Evolutionary conservation across 2,113 vertebrate species (phyloP), one percentile per base, ranked within the genome.

Genomic region (Merops nubicus): DNA sequence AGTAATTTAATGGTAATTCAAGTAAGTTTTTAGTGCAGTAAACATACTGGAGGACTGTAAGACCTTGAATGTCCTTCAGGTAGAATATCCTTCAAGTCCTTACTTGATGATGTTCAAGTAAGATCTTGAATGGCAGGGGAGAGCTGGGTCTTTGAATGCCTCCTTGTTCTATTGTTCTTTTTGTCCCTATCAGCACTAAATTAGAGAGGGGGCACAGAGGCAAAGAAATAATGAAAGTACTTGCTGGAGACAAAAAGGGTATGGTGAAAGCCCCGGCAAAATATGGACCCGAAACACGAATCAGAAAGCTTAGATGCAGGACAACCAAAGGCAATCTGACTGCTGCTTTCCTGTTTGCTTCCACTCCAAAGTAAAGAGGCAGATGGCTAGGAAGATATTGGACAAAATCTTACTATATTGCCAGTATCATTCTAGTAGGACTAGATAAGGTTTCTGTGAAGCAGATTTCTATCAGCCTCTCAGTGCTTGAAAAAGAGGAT

Each of bases 311-410:
- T 47, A 63, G 34, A 86, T 47, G 18, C 14, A 51, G 34, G 42
- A 84, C 92, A 91, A 67, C 6, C 43, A 67, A 92, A 91, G 31
- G 77, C 87, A 85, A 96, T 60, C 26, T 68, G 69, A 56, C 23
- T 92, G 69, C 43, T 91, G 76, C 38, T n/a, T n/a, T n/a, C n/a
- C 57, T 75, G 20, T 76, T 72, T 73, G 65, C 50, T 93, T 57
- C 62, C 65, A 87, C 45, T 81, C 28, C 40, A 60, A 94, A 59
- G 28, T 56, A 65, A 65, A 48, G 31, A 92, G 29, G 36, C 92
- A 97, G 73, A 82, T 87, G 56, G 69, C 15, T 87, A 87, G 15
- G 60, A 94, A 89, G n/a, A 95, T 91, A 72, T 72, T 73, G 88
- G 60, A 74, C 60, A 91, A 94, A 89, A 78, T 74, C 42, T 68